phyloP scores from a whole-genome alignment of 2,113 vertebrate species.

The Haplotaxodon microlepis region DNA sequence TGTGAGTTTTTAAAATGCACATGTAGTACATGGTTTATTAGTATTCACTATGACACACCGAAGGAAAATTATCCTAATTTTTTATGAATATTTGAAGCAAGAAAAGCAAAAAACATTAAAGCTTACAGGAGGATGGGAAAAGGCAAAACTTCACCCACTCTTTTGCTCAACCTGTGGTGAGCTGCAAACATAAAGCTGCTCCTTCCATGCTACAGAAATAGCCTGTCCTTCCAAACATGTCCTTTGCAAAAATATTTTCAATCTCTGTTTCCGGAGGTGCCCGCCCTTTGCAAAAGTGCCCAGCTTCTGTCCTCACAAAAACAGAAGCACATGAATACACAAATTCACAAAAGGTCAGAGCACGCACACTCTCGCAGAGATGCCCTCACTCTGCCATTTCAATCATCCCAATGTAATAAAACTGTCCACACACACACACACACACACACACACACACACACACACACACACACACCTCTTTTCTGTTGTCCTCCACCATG shows the following conservation, averaged over 20 bases:
- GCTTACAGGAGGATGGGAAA: too few species aligned
- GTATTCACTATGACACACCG: too few species aligned
- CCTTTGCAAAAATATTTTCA: background rate
- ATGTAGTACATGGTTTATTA: too few species aligned
- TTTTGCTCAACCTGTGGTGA: background rate
- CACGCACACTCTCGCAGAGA: background rate
- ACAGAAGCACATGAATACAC: background rate
- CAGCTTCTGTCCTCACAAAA: background rate
- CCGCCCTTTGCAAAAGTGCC: background rate
- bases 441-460: conserved; percentile 67
- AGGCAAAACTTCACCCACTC: too few species aligned
- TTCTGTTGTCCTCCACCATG: conserved; percentile 77
- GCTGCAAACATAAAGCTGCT: background rate
- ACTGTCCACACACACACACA: conserved; percentile 24
- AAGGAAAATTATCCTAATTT: too few species aligned
- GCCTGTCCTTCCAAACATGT: background rate
- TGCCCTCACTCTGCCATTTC: background rate
- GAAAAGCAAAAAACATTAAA: too few species aligned
- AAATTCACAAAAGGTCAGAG: background rate
- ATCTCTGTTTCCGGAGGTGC: background rate
- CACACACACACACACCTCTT: conserved; percentile 74
- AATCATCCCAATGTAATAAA: background rate
- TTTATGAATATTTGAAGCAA: too few species aligned
- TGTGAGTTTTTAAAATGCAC: too few species aligned
- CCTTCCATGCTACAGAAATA: background rate